Evolutionary conservation across 2,888 invertebrate species (phyloP).

Genomic region (Xestia xanthographa): DNA sequence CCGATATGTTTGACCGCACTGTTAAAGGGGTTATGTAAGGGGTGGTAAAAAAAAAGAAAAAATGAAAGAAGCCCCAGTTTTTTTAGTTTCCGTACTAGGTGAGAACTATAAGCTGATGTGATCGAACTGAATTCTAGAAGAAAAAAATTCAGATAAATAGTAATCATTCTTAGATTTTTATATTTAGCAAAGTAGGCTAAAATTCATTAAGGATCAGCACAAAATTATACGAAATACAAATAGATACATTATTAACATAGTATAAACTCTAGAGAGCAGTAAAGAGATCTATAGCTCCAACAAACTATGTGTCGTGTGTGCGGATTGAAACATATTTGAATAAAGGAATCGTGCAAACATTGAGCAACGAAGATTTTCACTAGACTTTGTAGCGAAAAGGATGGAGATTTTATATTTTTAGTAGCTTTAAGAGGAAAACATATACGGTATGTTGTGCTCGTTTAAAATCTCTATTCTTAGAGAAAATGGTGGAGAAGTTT

Average conservation of each 20-base stretch:
- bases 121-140: no score
- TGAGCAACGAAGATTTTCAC: slow-evolving; percentile 40
- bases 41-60: no score
- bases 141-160: no score
- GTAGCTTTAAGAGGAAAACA: slow-evolving; percentile 14
- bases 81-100: neutral
- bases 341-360: slow-evolving; percentile 56
- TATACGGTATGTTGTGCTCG: slow-evolving; percentile 7
- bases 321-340: slow-evolving; percentile 54
- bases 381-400: slow-evolving; percentile 38
- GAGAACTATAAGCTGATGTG: neutral
- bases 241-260: neutral
- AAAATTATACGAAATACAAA: slow-evolving; percentile 13
- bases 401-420: slow-evolving; percentile 45
- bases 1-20: neutral
- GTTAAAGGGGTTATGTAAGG: no score
- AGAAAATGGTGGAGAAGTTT: neutral
- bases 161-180: neutral
- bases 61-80: rapidly evolving
- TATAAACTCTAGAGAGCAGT: slow-evolving; percentile 10
- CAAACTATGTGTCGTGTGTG: slow-evolving; percentile 30
- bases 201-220: neutral
- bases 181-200: no score
- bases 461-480: slow-evolving; percentile 1
- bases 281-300: slow-evolving; percentile 24